These are phyloP conservation scores for Boulengeromyrus knoepffleri DNA, from an alignment of 2,113 vertebrate genomes.

Conservation along the genomic window DNA sequence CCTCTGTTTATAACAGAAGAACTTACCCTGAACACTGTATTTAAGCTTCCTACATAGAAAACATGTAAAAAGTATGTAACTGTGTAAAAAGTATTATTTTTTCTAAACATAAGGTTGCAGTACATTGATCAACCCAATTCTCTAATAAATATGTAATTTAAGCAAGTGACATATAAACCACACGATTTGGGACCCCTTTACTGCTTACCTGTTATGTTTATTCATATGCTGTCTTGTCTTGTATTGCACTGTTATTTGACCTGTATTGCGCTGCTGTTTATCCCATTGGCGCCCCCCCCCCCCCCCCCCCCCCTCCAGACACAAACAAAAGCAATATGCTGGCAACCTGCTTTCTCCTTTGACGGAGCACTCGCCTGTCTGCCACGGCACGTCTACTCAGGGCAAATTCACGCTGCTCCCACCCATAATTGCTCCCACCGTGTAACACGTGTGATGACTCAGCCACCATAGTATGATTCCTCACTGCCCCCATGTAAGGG, in stretches of 20 bases:
- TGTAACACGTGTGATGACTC: background rate
- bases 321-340: slow-evolving; percentile 7
- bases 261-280: background rate
- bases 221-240: background rate
- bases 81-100: background rate
- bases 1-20: background rate
- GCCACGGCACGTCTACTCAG: background rate
- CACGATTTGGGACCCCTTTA: background rate
- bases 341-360: slow-evolving; percentile 6
- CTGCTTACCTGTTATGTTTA: background rate
- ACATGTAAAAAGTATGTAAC: background rate
- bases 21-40: background rate
- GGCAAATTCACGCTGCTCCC: background rate
- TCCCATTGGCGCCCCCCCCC: slow-evolving; percentile 28
- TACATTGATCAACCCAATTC: background rate
- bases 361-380: background rate
- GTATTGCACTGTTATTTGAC: background rate
- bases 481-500: slow-evolving; percentile 26
- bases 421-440: background rate
- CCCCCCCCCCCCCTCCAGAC: slow-evolving; percentile 19
- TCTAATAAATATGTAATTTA: background rate
- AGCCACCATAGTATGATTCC: background rate
- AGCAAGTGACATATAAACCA: background rate
- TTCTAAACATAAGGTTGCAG: background rate
- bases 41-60: background rate